Percentiles rank a stretch among this genome's conserved stretches.
phyloP scores from a whole-genome alignment of 1,140 invertebrate genomes.

The Drosophila littoralis region DNA sequence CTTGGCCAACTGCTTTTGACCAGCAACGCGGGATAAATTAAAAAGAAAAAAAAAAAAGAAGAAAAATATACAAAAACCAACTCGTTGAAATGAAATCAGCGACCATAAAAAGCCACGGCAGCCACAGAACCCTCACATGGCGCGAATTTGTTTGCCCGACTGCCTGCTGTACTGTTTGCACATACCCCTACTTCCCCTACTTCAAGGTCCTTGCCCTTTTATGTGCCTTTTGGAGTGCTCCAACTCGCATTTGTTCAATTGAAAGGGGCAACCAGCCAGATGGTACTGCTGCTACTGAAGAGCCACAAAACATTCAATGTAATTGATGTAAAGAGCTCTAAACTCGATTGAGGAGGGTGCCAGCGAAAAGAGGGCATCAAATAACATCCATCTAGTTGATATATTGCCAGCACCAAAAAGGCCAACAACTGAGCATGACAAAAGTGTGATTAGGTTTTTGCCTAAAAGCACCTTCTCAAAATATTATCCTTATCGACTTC shows the following conservation, averaged over 20 bases:
- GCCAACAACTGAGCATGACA: constrained; percentile 30
- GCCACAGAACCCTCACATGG: constrained; percentile 54
- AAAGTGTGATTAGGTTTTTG: constrained; percentile 33
- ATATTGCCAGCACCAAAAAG: constrained; percentile 31
- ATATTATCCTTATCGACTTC: constrained; percentile 10
- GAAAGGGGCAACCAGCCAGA: constrained; percentile 41
- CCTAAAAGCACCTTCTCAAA: constrained; percentile 8
- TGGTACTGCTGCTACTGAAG: constrained; percentile 13
- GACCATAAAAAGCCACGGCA: constrained; percentile 48
- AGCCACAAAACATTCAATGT: constrained; percentile 73
- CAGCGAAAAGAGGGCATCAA: constrained; percentile 29
- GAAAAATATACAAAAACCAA: constrained; percentile 24
- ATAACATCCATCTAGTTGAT: constrained; percentile 47
- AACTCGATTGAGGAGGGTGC: constrained; percentile 22
- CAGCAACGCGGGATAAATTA: constrained; percentile 41
- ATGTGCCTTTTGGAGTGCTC: constrained; percentile 21
- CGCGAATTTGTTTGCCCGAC: constrained; percentile 51
- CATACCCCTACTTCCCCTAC: neutral
- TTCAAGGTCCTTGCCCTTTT: neutral
- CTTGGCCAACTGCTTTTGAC: constrained; percentile 70
- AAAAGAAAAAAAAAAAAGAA: constrained; percentile 12
- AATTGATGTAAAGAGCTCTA: constrained; percentile 70
- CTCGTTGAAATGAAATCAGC: constrained; percentile 50
- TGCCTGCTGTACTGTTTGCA: constrained; percentile 7
- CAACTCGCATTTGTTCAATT: constrained; percentile 72